These are phyloP conservation scores for Centropyge bicolor DNA, from an alignment of 2,797 vertebrate genomes.

Conservation along the genomic window DNA sequence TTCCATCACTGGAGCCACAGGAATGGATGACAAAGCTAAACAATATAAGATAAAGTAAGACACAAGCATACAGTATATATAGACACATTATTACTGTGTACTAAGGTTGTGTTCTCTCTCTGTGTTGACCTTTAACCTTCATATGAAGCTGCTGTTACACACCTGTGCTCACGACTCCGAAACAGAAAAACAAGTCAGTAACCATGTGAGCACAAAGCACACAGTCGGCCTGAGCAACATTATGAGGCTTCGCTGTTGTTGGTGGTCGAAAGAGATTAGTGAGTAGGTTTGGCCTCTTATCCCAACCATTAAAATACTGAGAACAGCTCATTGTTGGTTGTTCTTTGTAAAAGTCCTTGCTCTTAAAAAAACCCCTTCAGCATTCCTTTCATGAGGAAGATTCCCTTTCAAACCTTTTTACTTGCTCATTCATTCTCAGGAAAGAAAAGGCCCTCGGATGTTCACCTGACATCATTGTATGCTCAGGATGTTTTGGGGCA, in stretches of 20 bases:
- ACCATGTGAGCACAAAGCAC: constrained; percentile 22
- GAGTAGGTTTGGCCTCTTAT: constrained; percentile 1
- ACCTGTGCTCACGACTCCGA: neutral
- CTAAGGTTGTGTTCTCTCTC: neutral
- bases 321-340: constrained; percentile 14
- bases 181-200: neutral
- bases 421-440: constrained; percentile 27
- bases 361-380: constrained; percentile 19
- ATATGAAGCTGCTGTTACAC: neutral
- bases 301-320: constrained; percentile 30
- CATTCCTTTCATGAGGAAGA: constrained; percentile 32
- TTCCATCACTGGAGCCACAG: neutral
- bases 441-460: constrained; percentile 22
- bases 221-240: constrained; percentile 9
- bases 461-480: constrained; percentile 46
- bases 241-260: constrained; percentile 2
- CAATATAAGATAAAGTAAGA: neutral
- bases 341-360: constrained; percentile 23
- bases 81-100: too few relatives aligned
- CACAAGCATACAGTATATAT: neutral
- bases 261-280: constrained; percentile 14
- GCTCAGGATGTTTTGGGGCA: constrained; percentile 28
- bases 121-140: neutral
- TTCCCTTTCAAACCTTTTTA: constrained; percentile 16
- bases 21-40: neutral